Evolutionary conservation across 2,888 invertebrate genomes (phyloP), one percentile per base, ranked within the genome.

Genomic region (Exephanes ischioxanthus): DNA sequence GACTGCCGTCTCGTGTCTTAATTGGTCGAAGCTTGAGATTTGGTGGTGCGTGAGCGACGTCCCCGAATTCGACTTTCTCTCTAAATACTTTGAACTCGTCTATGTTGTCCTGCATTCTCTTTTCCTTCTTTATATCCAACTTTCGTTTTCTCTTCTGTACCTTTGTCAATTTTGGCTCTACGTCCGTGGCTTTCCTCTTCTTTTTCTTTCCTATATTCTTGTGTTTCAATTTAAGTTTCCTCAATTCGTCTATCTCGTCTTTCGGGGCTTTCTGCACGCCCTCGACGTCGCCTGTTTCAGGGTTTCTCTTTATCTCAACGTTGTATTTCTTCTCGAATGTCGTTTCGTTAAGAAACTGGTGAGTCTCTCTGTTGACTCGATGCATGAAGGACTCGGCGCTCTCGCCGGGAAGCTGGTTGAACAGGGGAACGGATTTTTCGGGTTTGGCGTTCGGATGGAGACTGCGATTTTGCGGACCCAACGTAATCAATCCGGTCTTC

Each of bases 11-110:
- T 68, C 91, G 90, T 61, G 95, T 95, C 89, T 94, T 95, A 80
- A 94, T 94, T 1, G 96, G 96, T 72, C 94, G 92, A 3, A 94
- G 92, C 58, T 92, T 94, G 55, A 97, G 94, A 75, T 95, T 93
- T 48, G 98, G 97, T 79, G 98, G 97, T 73, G 95, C 97, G 93
- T 97, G 96, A 2, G 95, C 96, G 72, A 96, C 95, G 91, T 97
- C 97, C 0, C 97, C 97, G 94, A 98, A 98, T 91, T 95, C 92
- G 30, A 98, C 95, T 68, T 95, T 94, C 93, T 98, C 98, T 70
- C 87, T 88, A 37, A 92, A 91, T 16, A 89, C 95, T 84, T 94
- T 94, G 91, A 95, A 95, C 73, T 96, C 95, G 53, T 95, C 94
- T 1, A 91, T 87, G 78, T 92, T 90, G 30, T 93, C 91, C 58